Evolutionary conservation across 1,140 invertebrate genomes (phyloP).

Genomic region (Hirudo medicinalis): DNA sequence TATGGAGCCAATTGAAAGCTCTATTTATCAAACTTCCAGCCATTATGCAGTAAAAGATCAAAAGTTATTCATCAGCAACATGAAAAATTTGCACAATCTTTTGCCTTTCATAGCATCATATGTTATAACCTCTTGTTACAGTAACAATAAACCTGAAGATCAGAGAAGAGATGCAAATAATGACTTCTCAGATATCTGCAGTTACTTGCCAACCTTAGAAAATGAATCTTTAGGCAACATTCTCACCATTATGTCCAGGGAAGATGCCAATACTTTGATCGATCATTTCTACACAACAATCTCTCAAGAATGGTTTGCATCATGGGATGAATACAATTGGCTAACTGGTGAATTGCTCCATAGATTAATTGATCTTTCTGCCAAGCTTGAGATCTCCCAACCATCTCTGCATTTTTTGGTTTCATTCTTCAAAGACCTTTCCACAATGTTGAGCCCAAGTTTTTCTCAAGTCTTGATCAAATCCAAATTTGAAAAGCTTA

Average conservation of each 20-base stretch:
- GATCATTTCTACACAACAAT: background rate
- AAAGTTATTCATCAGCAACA: slow-evolving; percentile 5
- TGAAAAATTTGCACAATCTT: background rate
- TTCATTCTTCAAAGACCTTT: slow-evolving; percentile 42
- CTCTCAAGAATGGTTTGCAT: slow-evolving; percentile 26
- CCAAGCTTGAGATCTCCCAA: slow-evolving; percentile 32
- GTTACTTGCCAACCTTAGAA: too few species aligned
- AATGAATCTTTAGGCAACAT: too few species aligned
- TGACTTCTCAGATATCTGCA: background rate
- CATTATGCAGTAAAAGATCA: slow-evolving; percentile 3
- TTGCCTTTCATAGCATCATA: background rate
- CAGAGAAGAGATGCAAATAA: background rate
- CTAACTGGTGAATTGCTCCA: slow-evolving; percentile 28
- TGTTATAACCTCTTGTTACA: background rate
- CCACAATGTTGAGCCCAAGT: slow-evolving; percentile 45
- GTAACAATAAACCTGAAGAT: background rate
- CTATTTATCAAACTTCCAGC: background rate
- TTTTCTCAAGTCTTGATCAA: slow-evolving; percentile 37
- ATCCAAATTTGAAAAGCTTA: slow-evolving; percentile 13
- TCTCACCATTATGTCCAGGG: too few species aligned
- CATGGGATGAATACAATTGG: slow-evolving; percentile 13
- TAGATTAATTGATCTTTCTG: slow-evolving; percentile 33
- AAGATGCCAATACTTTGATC: background rate
- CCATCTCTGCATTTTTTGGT: slow-evolving; percentile 36
- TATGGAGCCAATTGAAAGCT: slow-evolving; percentile 31